Base-by-base conservation (phyloP, 1,140 invertebrate species). In the Dreissena polymorpha region DNA sequence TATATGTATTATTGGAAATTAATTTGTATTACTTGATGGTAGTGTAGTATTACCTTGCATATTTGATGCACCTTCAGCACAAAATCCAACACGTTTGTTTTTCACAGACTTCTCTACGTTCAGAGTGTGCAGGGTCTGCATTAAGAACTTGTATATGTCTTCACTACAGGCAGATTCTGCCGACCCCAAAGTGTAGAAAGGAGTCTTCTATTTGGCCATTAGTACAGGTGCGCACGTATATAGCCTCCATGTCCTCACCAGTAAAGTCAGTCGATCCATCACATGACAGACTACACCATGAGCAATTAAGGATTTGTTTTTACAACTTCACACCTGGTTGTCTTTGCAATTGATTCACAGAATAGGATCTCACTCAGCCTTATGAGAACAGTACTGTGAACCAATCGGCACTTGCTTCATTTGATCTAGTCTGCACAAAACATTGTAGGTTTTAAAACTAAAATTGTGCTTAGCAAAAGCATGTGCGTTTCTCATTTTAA, bases 231-330 rank as follows among this genome's bases (percentile, higher is more conserved):
- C 75, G 49, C 0, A 79, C 18, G 64, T 86, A 83, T 18, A 86
- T 21, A 13, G 55, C 78, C 55, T 86, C 85, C 18, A 82, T 8
- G 25, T 86, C 85, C 14, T 85, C 69, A 7, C 80, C 80, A 60
- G 65, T 83, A 39, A 83, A 83, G 18, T 79, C 80, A 7, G 80
- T 83, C 13, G 60, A 63, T 7, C 80, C 85, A 74, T 86, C 80
- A 77, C 65, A 74, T 63, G 74, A 74, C 6, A 86, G 18, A 49
- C 70, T 79, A 8, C 69, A 23, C 16, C 67, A 82, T n/a, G 53
- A 57, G 10, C 71, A 67, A 18, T 51, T 27, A 12, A 53, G 6
- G 10, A 85, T 10, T 14, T 55, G 2, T 73, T 82, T 1, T 0
- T 23, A 29, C 6, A 77, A n/a, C 13, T 39, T 39, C 57, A 18